phyloP scores from a whole-genome alignment of 2,113 vertebrate species.

The Halcyon malimbica region DNA sequence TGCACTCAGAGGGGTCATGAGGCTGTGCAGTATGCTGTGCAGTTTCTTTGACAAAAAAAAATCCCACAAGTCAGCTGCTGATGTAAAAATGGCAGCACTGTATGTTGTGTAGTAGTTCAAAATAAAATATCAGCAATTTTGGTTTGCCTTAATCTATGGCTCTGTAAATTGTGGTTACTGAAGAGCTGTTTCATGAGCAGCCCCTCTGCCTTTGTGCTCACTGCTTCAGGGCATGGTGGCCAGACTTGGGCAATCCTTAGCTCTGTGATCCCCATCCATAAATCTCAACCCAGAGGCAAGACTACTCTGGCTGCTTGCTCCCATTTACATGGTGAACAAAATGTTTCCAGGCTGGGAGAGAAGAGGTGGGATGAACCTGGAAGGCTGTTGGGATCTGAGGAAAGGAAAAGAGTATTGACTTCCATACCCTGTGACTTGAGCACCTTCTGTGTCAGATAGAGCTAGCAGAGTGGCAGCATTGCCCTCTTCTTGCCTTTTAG shows the following conservation, averaged over 20 bases:
- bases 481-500: background rate
- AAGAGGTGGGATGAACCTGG: background rate
- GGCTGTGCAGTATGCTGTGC: fast-evolving
- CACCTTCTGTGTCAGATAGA: fast-evolving
- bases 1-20: background rate
- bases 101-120: background rate
- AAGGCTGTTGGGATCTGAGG: background rate
- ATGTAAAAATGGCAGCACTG: background rate
- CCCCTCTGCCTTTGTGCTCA: background rate
- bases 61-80: background rate
- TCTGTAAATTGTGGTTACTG: background rate
- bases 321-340: background rate
- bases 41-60: background rate
- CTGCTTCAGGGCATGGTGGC: background rate
- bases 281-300: background rate
- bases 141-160: background rate
- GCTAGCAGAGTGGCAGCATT: too few relatives aligned
- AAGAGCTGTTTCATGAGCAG: background rate
- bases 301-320: background rate
- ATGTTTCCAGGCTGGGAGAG: background rate
- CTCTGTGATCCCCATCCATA: background rate
- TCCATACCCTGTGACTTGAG: fast-evolving
- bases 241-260: background rate
- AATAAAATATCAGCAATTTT: background rate
- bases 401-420: background rate